These are phyloP conservation scores for Anableps anableps DNA, from an alignment of 2,797 vertebrate species.

Conservation along the genomic window DNA sequence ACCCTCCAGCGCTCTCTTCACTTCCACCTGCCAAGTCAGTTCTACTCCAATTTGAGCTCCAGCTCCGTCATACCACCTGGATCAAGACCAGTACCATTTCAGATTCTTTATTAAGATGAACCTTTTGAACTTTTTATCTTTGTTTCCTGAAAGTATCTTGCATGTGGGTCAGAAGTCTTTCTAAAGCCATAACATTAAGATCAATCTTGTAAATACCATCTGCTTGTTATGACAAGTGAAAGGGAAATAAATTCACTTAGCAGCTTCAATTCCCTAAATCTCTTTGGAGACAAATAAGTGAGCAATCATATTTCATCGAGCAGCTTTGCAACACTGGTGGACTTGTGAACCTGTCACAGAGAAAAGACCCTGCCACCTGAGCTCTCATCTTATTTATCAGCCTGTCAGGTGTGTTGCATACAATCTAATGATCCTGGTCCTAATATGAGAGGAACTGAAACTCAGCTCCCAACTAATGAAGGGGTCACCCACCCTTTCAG, in stretches of 20 bases:
- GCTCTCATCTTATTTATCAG: constrained; percentile 57
- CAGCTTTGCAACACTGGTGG: not conserved
- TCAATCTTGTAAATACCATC: constrained; percentile 27
- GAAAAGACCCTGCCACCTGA: constrained; percentile 27
- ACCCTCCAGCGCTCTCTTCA: no score
- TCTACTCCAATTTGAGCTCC: no score
- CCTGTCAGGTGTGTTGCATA: constrained; percentile 51
- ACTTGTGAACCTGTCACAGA: constrained; percentile 27
- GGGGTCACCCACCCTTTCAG: constrained; percentile 30
- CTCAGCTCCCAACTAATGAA: constrained; percentile 26
- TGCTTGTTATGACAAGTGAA: constrained; percentile 3
- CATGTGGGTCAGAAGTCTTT: not conserved
- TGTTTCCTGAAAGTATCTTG: no score
- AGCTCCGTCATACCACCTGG: no score
- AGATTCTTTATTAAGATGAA: no score
- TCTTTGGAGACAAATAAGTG: constrained; percentile 8
- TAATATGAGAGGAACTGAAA: constrained; percentile 34
- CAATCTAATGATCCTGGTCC: constrained; percentile 23
- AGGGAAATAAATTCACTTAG: not conserved
- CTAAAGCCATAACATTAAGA: not conserved
- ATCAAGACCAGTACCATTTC: no score
- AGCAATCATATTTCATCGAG: not conserved
- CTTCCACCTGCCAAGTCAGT: no score
- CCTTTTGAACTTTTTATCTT: not conserved
- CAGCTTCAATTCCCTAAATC: not conserved